Evolutionary conservation across 2,113 vertebrate genomes (phyloP), one percentile per base, ranked within the genome.

Genomic region (Sakesphorus luctuosus): DNA sequence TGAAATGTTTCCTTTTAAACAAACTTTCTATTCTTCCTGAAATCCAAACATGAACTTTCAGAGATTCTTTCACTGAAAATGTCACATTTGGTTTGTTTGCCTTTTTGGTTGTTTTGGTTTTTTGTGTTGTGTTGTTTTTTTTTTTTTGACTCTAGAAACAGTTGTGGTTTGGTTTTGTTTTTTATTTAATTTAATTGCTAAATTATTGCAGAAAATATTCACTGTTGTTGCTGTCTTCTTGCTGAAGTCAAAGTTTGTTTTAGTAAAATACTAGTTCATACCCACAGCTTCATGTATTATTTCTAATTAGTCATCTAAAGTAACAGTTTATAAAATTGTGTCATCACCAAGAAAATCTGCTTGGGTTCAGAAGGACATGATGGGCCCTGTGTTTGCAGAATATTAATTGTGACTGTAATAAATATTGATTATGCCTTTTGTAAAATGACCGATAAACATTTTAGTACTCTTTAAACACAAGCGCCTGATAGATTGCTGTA

Each of bases 401-500:
- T 81, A 90, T 95, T 93, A 95, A 68, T 67, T 86, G 80, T 90
- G 88, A 75, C 83, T 76, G 50, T 61, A 90, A 94, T 89, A 94
- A 96, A 93, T 90, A 96, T 92, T 89, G 88, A 95, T 96, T 87
- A 83, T 63, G 25, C 20, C 43, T 33, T 94, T 74, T 67, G 26
- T 52, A 84, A 96, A 92, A 63, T 91, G 80, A 93, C 95, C 2
- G 0, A 87, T 87, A 96, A 96, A 94, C 84, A 91, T 85, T 91
- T 87, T 74, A 44, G 59, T 76, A 89, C 89, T 96, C 85, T 94
- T 92, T 90, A 91, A 96, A 92, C 69, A 84, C 24, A 61, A 87
- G 61, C 65, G 82, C 46, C 59, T 91, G 71, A 94, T 84, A 82
- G 86, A 94, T 85, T 87, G 38, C 43, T 55, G 43, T 56, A 29